phyloP scores from a whole-genome alignment of 2,888 invertebrate genomes.

The Ormyrus labotus region DNA sequence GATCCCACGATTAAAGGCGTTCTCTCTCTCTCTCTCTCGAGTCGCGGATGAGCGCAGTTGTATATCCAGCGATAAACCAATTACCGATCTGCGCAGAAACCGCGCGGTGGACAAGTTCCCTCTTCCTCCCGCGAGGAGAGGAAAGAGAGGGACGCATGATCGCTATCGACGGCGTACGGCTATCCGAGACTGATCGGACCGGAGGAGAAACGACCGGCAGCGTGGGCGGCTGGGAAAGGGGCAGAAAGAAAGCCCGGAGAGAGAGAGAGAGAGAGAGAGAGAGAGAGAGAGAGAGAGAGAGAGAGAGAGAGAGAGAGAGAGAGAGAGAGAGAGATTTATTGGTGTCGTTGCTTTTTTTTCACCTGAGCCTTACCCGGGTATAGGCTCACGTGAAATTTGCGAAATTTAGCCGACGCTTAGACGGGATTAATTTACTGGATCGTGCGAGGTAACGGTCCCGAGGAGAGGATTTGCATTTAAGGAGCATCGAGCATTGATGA shows the following conservation, averaged over 20 bases:
- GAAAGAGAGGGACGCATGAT: slow-evolving; percentile 29
- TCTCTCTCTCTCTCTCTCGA: too few relatives aligned
- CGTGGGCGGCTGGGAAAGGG: slow-evolving; percentile 17
- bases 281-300: too few relatives aligned
- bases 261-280: too few relatives aligned
- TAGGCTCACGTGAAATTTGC: too few relatives aligned
- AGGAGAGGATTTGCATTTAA: too few relatives aligned
- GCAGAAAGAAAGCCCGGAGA: neutral
- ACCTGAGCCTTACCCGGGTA: too few relatives aligned
- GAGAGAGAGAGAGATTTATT: slow-evolving; percentile 13
- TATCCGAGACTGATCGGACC: slow-evolving; percentile 33
- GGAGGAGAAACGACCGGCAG: slow-evolving; percentile 8
- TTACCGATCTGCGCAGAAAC: slow-evolving; percentile 56
- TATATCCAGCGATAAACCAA: slow-evolving; percentile 56
- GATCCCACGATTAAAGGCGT: slow-evolving; percentile 35
- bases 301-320: too few relatives aligned
- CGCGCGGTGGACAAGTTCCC: slow-evolving; percentile 49
- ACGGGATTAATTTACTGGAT: too few relatives aligned
- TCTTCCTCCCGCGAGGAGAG: neutral
- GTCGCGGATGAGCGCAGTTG: neutral
- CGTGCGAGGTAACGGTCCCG: too few relatives aligned
- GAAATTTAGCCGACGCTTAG: too few relatives aligned
- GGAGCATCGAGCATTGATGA: too few relatives aligned
- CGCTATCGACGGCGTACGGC: slow-evolving; percentile 26
- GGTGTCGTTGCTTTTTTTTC: slow-evolving; percentile 5